phyloP scores from a whole-genome alignment of 2,888 invertebrate genomes.

The Rhamnusium bicolor region DNA sequence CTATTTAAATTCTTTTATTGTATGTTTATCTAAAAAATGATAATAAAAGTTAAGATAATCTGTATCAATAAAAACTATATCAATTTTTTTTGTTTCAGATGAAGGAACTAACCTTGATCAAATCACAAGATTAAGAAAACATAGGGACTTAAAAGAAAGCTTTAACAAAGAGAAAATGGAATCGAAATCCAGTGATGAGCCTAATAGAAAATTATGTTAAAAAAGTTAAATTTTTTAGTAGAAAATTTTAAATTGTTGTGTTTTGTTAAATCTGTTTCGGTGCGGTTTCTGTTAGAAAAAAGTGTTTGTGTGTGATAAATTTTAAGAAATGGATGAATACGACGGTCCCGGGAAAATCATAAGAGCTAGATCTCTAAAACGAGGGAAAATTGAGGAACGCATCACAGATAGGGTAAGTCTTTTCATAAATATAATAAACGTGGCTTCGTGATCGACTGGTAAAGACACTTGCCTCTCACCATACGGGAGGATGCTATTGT shows the following conservation, averaged over 20 bases:
- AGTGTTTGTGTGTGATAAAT: neutral
- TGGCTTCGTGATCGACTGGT: too few relatives aligned
- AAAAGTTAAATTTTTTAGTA: constrained; percentile 6
- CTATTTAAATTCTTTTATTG: too few relatives aligned
- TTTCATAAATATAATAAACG: too few relatives aligned
- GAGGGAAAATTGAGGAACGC: constrained; percentile 85
- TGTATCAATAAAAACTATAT: neutral
- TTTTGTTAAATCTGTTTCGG: neutral
- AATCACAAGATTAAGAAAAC: neutral
- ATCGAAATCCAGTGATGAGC: neutral
- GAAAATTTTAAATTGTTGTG: constrained; percentile 22
- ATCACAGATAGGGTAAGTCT: constrained; percentile 84
- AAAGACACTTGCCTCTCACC: too few relatives aligned
- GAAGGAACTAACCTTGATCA: neutral
- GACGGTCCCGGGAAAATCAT: constrained; percentile 73
- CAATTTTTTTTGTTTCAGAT: constrained; percentile 21
- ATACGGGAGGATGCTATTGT: too few relatives aligned
- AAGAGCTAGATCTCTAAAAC: constrained; percentile 84
- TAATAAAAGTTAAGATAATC: neutral
- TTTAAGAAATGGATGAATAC: constrained; percentile 53
- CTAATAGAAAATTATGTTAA: constrained; percentile 11
- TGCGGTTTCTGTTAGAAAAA: neutral
- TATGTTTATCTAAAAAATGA: neutral
- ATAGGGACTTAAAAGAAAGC: neutral
- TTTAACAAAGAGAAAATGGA: neutral